Evolutionary conservation across 2,888 invertebrate genomes (phyloP).

Genomic region (Embidobia sp.): DNA sequence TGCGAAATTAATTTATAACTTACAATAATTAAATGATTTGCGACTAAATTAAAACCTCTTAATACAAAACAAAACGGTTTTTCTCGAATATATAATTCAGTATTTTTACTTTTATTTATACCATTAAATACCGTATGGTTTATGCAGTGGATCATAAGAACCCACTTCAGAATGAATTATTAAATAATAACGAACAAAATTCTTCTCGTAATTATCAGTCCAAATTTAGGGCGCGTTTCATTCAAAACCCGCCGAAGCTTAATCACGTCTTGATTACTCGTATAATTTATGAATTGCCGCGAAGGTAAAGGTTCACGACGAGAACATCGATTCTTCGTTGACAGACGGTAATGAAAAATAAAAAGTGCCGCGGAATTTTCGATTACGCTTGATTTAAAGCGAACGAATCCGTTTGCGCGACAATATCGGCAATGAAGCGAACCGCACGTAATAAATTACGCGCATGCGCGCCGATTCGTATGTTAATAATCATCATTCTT

Average conservation of each 20-base stretch:
- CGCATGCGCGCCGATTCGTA: background rate
- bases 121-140: too few relatives aligned
- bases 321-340: constrained; percentile 71
- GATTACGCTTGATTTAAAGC: constrained; percentile 23
- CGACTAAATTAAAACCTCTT: too few relatives aligned
- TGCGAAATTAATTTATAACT: too few relatives aligned
- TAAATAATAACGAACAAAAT: too few relatives aligned
- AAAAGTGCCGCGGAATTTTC: constrained; percentile 12
- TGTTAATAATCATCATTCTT: constrained; percentile 32
- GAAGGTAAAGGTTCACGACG: constrained; percentile 71
- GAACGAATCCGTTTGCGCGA: constrained; percentile 5
- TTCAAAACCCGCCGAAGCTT: constrained; percentile 59
- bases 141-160: too few relatives aligned
- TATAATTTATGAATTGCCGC: constrained; percentile 70
- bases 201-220: background rate
- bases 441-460: constrained; percentile 17
- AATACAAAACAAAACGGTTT: too few relatives aligned
- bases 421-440: constrained; percentile 18
- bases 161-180: too few relatives aligned
- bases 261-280: constrained; percentile 71
- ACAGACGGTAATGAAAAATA: constrained; percentile 64
- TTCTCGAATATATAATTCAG: too few relatives aligned
- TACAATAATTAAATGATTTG: too few relatives aligned
- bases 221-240: constrained; percentile 5
- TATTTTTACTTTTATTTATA: too few relatives aligned